Evolutionary conservation across 2,888 invertebrate genomes (phyloP).

Genomic region (Polydrusus cervinus): DNA sequence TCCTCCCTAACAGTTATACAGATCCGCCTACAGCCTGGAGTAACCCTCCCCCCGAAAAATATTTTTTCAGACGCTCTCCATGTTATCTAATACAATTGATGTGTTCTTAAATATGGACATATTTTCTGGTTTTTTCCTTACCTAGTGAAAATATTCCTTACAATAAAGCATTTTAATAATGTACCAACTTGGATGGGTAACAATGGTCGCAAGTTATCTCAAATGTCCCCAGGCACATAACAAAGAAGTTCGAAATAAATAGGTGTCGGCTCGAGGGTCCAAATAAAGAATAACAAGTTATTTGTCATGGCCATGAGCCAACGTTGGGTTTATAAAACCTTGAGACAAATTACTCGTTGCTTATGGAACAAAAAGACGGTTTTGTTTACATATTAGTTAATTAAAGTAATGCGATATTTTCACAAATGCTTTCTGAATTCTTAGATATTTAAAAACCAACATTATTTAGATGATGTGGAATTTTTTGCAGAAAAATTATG

Average conservation of each 20-base stretch:
- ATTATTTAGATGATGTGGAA: too few species aligned
- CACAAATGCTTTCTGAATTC: not conserved
- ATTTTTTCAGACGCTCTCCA: too few species aligned
- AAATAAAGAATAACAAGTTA: constrained; percentile 45
- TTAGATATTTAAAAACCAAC: too few species aligned
- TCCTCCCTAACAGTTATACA: too few species aligned
- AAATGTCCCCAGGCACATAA: constrained; percentile 35
- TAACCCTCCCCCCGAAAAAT: too few species aligned
- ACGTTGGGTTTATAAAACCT: constrained; percentile 33
- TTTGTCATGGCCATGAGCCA: constrained; percentile 41
- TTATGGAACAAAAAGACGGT: constrained; percentile 26
- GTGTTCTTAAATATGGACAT: too few species aligned
- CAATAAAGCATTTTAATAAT: too few species aligned
- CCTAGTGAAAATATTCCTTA: too few species aligned
- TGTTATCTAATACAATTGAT: too few species aligned
- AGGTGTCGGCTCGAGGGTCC: constrained; percentile 33
- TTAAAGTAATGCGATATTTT: not conserved
- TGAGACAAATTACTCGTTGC: constrained; percentile 34
- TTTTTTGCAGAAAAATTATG: too few species aligned
- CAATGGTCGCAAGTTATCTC: constrained; percentile 14
- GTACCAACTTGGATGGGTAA: not conserved
- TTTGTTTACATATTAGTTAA: constrained; percentile 32
- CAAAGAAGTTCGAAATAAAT: constrained; percentile 35
- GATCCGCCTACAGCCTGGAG: too few species aligned
- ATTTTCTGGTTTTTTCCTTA: too few species aligned